Evolutionary conservation across 2,888 invertebrate genomes (phyloP).

Genomic region (Punctoribates punctum): DNA sequence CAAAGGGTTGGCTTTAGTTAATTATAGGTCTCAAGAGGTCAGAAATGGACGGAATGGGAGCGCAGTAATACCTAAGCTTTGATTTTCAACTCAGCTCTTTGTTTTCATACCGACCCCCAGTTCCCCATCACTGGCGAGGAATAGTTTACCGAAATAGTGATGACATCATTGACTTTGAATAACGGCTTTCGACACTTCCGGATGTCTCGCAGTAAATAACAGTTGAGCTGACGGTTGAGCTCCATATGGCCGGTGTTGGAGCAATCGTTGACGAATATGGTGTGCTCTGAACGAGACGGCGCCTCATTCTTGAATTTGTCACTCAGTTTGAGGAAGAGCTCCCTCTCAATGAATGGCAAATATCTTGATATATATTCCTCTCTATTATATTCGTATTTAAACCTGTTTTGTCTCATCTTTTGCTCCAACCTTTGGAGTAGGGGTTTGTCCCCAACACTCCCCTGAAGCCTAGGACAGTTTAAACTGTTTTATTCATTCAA

Average conservation of each 20-base stretch:
- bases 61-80: too few species aligned
- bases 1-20: not conserved
- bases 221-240: not conserved
- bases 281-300: conserved; percentile 1
- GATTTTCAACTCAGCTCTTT: too few species aligned
- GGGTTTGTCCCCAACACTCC: not conserved
- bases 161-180: not conserved
- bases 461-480: not conserved
- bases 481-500: too few species aligned
- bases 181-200: not conserved
- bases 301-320: conserved; percentile 19
- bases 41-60: too few species aligned
- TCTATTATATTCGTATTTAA: not conserved
- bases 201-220: not conserved
- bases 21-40: too few species aligned
- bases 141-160: not conserved
- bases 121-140: too few species aligned
- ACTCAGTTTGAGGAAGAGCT: not conserved
- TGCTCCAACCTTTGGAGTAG: not conserved
- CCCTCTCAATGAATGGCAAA: conserved; percentile 4
- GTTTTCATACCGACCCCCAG: too few species aligned
- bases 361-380: conserved; percentile 6
- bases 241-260: not conserved
- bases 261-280: not conserved
- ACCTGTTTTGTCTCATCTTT: not conserved